Percentiles rank a stretch among this genome's conserved stretches.
Evolutionary conservation across 2,888 invertebrate genomes (phyloP).

Genomic region (Empis livida): DNA sequence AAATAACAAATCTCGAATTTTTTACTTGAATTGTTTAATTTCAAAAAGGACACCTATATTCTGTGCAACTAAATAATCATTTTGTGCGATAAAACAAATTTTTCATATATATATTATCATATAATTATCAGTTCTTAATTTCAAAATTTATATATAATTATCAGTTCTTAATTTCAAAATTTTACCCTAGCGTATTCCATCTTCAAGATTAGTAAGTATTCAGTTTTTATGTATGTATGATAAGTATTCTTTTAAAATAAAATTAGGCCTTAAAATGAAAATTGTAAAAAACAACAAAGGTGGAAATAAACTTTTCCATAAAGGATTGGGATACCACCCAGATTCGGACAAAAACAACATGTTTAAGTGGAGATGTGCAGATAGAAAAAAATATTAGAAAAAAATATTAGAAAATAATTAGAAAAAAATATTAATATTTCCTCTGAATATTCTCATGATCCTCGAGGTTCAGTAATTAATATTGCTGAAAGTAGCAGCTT

Average conservation of each 20-base stretch:
- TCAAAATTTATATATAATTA: too few species aligned
- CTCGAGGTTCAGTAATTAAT: not conserved
- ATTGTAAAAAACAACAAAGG: not conserved
- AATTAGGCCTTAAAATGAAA: not conserved
- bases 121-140: too few species aligned
- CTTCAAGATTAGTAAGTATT: too few species aligned
- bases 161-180: too few species aligned
- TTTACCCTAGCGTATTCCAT: too few species aligned
- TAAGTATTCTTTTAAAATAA: not conserved
- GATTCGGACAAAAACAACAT: not conserved
- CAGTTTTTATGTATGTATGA: too few species aligned
- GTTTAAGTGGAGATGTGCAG: not conserved
- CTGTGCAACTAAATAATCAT: too few species aligned
- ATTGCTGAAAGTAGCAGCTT: not conserved
- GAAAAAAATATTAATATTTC: not conserved
- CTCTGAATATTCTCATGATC: not conserved
- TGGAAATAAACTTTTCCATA: not conserved
- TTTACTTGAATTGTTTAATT: too few species aligned
- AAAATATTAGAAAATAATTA: not conserved
- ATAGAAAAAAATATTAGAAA: not conserved
- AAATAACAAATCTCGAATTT: too few species aligned
- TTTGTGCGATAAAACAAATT: too few species aligned
- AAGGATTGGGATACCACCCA: not conserved
- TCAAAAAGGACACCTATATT: too few species aligned
- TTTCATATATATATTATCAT: too few species aligned